These are phyloP conservation scores for Phyto melanocephala DNA, from an alignment of 2,888 invertebrate genomes.

Conservation along the genomic window DNA sequence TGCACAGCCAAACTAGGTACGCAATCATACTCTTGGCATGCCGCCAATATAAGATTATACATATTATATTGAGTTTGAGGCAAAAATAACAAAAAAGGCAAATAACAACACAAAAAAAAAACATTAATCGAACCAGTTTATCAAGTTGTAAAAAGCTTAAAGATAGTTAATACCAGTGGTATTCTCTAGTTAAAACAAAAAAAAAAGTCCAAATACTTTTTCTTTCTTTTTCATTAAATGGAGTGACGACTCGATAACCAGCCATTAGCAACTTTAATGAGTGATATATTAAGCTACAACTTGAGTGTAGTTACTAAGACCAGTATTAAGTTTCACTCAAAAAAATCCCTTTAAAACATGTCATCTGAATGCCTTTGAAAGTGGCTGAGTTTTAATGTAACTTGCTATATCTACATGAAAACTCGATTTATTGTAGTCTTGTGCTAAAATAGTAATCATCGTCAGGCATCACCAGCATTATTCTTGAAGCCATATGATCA, in stretches of 20 bases:
- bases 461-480: not conserved
- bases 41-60: constrained; percentile 55
- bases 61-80: constrained; percentile 30
- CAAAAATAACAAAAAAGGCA: constrained; percentile 34
- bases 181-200: constrained; percentile 4
- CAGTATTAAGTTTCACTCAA: constrained; percentile 27
- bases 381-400: no score
- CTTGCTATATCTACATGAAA: no score
- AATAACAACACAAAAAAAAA: constrained; percentile 37
- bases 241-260: not conserved
- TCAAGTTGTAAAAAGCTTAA: constrained; percentile 70
- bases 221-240: constrained; percentile 41
- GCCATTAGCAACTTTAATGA: constrained; percentile 7
- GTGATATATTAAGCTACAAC: constrained; percentile 12
- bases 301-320: constrained; percentile 31
- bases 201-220: constrained; percentile 51
- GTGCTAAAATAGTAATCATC: not conserved
- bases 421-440: not conserved
- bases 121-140: constrained; percentile 70
- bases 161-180: not conserved
- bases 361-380: constrained; percentile 11
- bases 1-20: no score
- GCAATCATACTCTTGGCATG: constrained; percentile 44
- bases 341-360: not conserved
- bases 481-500: constrained; percentile 13